Evolutionary conservation across 1,140 invertebrate genomes (phyloP).

Genomic region (Oedothorax gibbosus): DNA sequence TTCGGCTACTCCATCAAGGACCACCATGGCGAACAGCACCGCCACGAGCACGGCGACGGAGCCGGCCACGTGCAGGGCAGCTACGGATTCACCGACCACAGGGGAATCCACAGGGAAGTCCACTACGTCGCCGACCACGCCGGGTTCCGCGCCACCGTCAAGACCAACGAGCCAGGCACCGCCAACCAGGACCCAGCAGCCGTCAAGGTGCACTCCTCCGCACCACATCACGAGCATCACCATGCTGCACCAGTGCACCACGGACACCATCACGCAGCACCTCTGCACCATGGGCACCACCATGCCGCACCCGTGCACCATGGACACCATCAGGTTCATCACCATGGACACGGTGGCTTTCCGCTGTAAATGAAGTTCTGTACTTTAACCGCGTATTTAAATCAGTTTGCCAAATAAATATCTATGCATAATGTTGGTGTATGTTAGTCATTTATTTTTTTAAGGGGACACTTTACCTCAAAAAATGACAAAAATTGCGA

Average conservation of each 20-base stretch:
- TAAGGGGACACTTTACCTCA: no score
- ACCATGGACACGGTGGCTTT: background rate
- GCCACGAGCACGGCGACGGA: slow-evolving; percentile 51
- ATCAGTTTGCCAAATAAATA: no score
- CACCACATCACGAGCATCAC: background rate
- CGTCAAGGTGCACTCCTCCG: background rate
- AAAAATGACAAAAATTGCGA: no score
- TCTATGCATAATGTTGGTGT: no score
- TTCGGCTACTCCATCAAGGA: slow-evolving; percentile 32
- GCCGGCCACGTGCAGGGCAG: slow-evolving; percentile 42
- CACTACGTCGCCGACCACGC: slow-evolving; percentile 58
- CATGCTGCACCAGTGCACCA: background rate
- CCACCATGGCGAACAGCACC: slow-evolving; percentile 4
- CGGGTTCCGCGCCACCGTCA: slow-evolving; percentile 56
- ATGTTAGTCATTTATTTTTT: no score
- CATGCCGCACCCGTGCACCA: background rate
- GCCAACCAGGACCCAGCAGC: slow-evolving; percentile 18
- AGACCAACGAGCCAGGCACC: slow-evolving; percentile 61
- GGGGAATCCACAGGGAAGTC: slow-evolving; percentile 52
- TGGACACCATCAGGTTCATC: slow-evolving; percentile 10
- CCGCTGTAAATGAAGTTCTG: no score
- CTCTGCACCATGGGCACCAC: background rate
- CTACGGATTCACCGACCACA: slow-evolving; percentile 42
- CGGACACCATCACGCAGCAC: background rate
- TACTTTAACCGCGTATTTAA: no score